These are phyloP conservation scores for Cacoxenus indagator DNA, from an alignment of 2,888 invertebrate genomes.

Conservation along the genomic window DNA sequence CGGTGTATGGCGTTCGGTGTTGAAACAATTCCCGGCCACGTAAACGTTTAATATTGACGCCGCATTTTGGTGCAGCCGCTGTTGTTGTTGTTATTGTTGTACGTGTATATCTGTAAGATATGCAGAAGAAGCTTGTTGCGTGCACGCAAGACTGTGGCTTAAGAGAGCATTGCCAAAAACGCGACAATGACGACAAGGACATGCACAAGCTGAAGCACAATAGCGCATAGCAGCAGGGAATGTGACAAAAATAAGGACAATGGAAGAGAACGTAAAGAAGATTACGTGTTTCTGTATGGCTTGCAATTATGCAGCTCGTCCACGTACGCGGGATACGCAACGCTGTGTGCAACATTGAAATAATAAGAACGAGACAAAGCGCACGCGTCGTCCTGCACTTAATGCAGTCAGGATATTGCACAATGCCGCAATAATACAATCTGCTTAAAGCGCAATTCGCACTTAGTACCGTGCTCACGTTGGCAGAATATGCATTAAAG, in stretches of 20 bases:
- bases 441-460: background rate
- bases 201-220: too few species aligned
- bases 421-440: background rate
- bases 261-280: background rate
- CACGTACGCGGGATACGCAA: background rate
- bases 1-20: background rate
- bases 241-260: background rate
- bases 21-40: slow-evolving; percentile 14
- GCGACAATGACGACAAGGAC: background rate
- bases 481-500: background rate
- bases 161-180: background rate
- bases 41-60: slow-evolving; percentile 17
- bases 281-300: background rate
- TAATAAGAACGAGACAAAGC: background rate
- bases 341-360: background rate
- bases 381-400: background rate
- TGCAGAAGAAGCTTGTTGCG: background rate
- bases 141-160: background rate
- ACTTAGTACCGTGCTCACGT: background rate
- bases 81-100: background rate
- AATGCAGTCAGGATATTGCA: background rate
- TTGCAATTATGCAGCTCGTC: background rate
- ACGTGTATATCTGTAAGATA: background rate
- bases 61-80: background rate
- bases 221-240: too few species aligned